A percentile compares a stretch with the other conserved stretches of the same genome.
phyloP scores from a whole-genome alignment of 2,113 vertebrate genomes.

The Pica pica region DNA sequence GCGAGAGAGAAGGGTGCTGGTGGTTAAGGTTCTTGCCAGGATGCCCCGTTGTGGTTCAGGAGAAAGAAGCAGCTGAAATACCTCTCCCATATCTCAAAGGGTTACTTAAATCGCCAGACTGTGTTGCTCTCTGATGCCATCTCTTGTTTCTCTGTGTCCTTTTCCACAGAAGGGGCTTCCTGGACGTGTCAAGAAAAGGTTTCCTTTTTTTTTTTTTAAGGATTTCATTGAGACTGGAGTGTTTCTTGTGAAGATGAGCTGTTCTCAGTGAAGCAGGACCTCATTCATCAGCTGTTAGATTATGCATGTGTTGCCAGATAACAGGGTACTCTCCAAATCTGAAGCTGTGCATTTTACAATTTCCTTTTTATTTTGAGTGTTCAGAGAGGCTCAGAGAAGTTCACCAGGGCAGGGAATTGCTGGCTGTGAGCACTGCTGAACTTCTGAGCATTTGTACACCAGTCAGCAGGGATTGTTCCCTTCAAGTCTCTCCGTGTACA shows the following conservation, averaged over 20 bases:
- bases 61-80: not conserved
- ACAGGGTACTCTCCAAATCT: not conserved
- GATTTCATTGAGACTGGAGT: not conserved
- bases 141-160: not conserved
- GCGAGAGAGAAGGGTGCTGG: not conserved
- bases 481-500: accelerated
- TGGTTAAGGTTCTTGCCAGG: not conserved
- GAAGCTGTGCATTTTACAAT: not conserved
- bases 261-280: not conserved
- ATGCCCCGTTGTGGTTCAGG: not conserved
- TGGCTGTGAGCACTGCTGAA: not conserved
- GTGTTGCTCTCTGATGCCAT: not conserved
- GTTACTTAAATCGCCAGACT: not conserved
- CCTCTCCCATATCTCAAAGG: not conserved
- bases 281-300: not conserved
- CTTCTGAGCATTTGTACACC: not conserved
- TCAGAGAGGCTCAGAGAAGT: not conserved
- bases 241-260: not conserved
- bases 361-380: not conserved
- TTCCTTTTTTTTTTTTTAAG: not conserved
- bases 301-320: not conserved
- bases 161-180: not conserved
- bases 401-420: not conserved
- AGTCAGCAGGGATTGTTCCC: not conserved
- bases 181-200: not conserved